Evolutionary conservation across 2,888 invertebrate species (phyloP).

Genomic region (Drosophila gaucha): DNA sequence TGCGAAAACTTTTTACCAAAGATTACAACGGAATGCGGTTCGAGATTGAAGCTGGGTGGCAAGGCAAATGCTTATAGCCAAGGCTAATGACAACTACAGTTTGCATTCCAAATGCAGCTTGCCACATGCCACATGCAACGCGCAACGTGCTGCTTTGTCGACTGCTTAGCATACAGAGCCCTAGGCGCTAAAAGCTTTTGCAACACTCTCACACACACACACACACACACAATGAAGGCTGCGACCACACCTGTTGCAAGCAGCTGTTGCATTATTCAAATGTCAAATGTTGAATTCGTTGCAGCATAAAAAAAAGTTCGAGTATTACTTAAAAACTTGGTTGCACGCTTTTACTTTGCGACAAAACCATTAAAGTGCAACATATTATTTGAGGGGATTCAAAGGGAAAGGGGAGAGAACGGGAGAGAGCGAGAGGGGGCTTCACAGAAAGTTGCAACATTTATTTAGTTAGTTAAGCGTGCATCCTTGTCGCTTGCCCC

Average conservation of each 20-base stretch:
- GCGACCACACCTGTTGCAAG: conserved; percentile 63
- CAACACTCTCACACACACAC: conserved; percentile 14
- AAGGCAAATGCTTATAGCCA: not conserved
- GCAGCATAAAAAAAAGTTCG: conserved; percentile 1
- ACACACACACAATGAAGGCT: conserved; percentile 12
- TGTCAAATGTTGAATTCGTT: conserved; percentile 55
- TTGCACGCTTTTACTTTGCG: conserved; percentile 11
- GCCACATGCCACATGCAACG: conserved; percentile 28
- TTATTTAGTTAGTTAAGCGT: conserved; percentile 71
- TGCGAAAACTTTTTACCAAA: conserved; percentile 68
- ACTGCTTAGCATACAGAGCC: conserved; percentile 62
- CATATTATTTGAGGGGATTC: conserved; percentile 48
- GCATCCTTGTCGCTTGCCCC: conserved; percentile 21
- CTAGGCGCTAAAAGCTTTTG: conserved; percentile 71
- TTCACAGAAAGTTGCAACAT: conserved; percentile 48
- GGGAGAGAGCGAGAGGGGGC: not conserved
- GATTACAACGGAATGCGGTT: conserved; percentile 49
- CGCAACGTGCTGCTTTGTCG: conserved; percentile 41
- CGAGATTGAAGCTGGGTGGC: conserved; percentile 34
- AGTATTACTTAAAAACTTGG: conserved; percentile 25
- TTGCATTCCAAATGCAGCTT: conserved; percentile 41
- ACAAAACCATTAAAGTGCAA: conserved; percentile 56
- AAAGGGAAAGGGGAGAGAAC: not conserved
- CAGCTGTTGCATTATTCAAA: conserved; percentile 63
- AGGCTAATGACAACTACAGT: conserved; percentile 58